Evolutionary conservation across 2,797 vertebrate species (phyloP).

Genomic region (Gambelia wislizenii): DNA sequence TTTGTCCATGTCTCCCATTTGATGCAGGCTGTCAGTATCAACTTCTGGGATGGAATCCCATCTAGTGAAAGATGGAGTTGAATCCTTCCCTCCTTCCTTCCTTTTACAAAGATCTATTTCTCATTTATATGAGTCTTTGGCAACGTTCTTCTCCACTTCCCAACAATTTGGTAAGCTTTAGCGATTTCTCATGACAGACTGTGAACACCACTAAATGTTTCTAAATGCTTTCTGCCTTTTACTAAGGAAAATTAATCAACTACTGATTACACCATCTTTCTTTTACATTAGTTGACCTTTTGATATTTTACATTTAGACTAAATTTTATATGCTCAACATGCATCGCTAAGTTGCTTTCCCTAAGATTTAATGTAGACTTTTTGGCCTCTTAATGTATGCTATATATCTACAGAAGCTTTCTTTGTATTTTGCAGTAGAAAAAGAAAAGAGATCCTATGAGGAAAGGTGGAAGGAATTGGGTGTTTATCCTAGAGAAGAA

Average conservation of each 20-base stretch:
- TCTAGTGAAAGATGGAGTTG: neutral
- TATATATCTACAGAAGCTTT: neutral
- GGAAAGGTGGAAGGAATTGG: neutral
- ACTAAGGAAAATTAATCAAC: slow-evolving; percentile 9
- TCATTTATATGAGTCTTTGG: neutral
- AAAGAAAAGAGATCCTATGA: neutral
- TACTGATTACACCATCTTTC: neutral
- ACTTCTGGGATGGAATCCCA: neutral
- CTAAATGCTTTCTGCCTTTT: neutral
- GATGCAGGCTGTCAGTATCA: neutral
- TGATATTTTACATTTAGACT: slow-evolving; percentile 4
- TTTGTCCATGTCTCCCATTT: too few species aligned
- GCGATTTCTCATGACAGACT: neutral
- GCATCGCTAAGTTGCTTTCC: neutral
- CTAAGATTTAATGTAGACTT: neutral
- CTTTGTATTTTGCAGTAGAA: neutral
- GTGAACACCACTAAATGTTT: neutral
- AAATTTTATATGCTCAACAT: neutral
- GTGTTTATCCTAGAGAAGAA: neutral
- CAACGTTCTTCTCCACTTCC: neutral
- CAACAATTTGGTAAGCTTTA: neutral
- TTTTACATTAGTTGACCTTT: slow-evolving; percentile 14
- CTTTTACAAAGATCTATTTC: neutral
- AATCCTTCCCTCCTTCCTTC: neutral
- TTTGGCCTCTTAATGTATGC: neutral